Evolutionary conservation across 2,797 vertebrate species (phyloP).

Genomic region (Myiothlypis chrysogaster): DNA sequence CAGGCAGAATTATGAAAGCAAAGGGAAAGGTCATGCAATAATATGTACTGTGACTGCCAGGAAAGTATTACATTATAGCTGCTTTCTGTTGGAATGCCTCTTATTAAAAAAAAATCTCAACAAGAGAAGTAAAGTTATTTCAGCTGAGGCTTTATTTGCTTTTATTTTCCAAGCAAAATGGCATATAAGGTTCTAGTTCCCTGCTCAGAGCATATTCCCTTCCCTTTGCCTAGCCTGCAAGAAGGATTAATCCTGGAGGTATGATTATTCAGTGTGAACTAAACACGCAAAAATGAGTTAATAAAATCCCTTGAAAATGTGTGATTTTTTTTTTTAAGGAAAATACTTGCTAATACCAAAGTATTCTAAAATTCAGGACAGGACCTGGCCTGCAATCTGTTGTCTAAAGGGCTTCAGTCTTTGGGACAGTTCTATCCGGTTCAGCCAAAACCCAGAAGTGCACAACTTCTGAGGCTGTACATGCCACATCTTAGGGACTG

Average conservation of each 20-base stretch:
- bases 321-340: not conserved
- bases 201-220: not conserved
- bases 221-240: not conserved
- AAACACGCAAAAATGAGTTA: not conserved
- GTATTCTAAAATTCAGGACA: not conserved
- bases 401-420: not conserved
- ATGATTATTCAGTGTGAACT: not conserved
- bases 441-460: not conserved
- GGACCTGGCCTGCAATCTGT: not conserved
- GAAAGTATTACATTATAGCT: not conserved
- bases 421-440: not conserved
- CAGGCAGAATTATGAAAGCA: not conserved
- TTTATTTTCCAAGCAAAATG: not conserved
- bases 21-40: not conserved
- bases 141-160: not conserved
- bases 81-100: not conserved
- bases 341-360: not conserved
- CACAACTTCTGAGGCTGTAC: fast-evolving
- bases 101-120: not conserved
- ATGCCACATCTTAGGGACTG: not conserved
- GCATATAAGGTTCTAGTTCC: not conserved
- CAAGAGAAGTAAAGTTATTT: not conserved
- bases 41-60: not conserved
- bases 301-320: not conserved
- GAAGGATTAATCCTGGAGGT: not conserved